Conservation (phyloP, 2,113 vertebrate genomes). For the Catharus fuscescens region DNA sequence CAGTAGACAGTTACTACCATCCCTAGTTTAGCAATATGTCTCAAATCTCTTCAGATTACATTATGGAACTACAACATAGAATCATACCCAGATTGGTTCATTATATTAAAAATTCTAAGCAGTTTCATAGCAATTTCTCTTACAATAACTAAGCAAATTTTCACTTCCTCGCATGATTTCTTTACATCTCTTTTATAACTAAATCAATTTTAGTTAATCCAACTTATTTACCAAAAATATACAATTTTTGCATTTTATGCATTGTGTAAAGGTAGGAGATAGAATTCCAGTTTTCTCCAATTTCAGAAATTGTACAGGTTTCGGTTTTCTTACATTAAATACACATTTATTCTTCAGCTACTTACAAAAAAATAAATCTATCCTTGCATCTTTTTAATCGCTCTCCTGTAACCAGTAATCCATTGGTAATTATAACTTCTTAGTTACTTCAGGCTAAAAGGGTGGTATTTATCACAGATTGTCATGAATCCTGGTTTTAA, state of each 20-base stretch:
- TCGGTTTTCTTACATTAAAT: slow-evolving; percentile 44
- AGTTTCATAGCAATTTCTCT: background rate
- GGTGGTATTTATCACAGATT: slow-evolving; percentile 64
- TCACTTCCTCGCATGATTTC: background rate
- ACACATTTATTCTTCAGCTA: slow-evolving; percentile 35
- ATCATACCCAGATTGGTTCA: background rate
- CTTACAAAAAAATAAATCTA: background rate
- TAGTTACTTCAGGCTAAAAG: slow-evolving; percentile 64
- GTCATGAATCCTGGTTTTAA: slow-evolving; percentile 66
- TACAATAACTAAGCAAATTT: background rate
- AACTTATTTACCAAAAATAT: background rate
- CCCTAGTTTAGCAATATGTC: background rate
- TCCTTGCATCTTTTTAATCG: slow-evolving; percentile 56
- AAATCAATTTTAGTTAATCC: background rate
- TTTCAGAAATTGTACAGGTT: slow-evolving; percentile 20
- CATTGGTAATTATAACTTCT: slow-evolving; percentile 62
- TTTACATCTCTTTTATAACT: background rate
- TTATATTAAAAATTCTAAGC: background rate
- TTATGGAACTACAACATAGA: background rate
- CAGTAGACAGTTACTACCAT: background rate
- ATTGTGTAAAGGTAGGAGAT: background rate
- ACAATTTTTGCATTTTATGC: background rate
- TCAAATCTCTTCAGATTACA: background rate
- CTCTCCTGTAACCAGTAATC: slow-evolving; percentile 45
- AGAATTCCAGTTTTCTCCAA: background rate